Percentiles rank a stretch among this genome's conserved stretches.
phyloP scores from a whole-genome alignment of 2,113 vertebrate genomes.

The Microcebus lehilahytsara region DNA sequence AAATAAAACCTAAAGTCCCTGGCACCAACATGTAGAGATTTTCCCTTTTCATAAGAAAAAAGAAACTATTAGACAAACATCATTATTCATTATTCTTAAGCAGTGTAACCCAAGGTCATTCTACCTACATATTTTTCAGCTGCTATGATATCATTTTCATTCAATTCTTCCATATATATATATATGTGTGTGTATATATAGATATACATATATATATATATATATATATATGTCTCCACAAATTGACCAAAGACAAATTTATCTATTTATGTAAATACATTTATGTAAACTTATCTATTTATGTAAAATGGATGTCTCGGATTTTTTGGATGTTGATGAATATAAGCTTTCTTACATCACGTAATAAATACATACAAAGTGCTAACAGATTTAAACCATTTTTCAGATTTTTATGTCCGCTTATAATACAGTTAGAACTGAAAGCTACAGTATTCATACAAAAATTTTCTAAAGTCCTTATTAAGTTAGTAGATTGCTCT shows the following conservation, averaged over 20 bases:
- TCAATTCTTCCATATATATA: background rate
- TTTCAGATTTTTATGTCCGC: background rate
- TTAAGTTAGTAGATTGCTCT: background rate
- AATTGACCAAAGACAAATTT: background rate
- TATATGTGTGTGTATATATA: no score
- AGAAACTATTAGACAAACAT: background rate
- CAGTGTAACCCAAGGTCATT: background rate
- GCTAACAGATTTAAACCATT: background rate
- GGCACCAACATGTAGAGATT: background rate
- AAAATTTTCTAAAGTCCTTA: background rate
- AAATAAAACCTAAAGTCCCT: background rate
- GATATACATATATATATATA: background rate
- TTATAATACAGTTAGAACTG: background rate
- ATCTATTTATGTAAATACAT: background rate
- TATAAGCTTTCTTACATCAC: constrained; percentile 94
- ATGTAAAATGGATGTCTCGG: background rate
- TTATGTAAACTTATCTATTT: background rate
- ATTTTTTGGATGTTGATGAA: constrained; percentile 84
- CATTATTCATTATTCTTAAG: background rate
- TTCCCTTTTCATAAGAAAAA: background rate
- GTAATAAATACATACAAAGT: constrained; percentile 96
- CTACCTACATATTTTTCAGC: background rate
- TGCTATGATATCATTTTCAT: background rate
- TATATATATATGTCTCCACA: background rate
- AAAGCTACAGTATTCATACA: background rate